Evolutionary conservation across 2,113 vertebrate genomes (phyloP).

Genomic region (Scatophagus argus): DNA sequence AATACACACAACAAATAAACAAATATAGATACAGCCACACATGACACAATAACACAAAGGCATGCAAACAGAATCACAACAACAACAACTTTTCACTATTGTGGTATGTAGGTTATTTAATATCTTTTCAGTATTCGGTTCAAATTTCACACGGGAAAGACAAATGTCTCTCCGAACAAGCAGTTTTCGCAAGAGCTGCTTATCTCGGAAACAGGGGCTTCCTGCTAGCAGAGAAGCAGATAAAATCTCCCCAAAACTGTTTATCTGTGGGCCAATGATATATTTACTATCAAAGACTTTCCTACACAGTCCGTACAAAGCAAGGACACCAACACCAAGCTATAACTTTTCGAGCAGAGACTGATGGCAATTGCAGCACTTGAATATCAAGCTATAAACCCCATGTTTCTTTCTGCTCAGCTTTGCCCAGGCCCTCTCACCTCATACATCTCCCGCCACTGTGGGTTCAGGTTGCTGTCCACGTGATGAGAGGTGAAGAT

Average conservation of each 20-base stretch:
- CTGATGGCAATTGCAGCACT: slow-evolving; percentile 7
- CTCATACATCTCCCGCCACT: slow-evolving; percentile 95
- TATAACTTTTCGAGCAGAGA: slow-evolving; percentile 22
- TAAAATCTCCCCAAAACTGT: slow-evolving; percentile 42
- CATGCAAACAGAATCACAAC: slow-evolving; percentile 69
- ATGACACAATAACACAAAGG: slow-evolving; percentile 51
- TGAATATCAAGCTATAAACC: slow-evolving; percentile 5
- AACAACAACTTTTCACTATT: slow-evolving; percentile 24
- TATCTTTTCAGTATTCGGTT: slow-evolving; percentile 8
- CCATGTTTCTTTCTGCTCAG: neutral
- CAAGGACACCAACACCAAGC: slow-evolving; percentile 33
- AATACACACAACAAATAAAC: slow-evolving; percentile 67
- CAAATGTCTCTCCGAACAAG: slow-evolving; percentile 16
- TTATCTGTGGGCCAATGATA: slow-evolving; percentile 10
- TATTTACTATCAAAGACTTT: slow-evolving; percentile 10
- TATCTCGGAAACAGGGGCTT: slow-evolving; percentile 60
- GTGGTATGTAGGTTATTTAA: neutral
- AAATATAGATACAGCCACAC: slow-evolving; percentile 65
- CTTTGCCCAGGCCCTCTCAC: slow-evolving; percentile 80
- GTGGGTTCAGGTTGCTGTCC: slow-evolving; percentile 89
- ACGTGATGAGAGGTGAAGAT: slow-evolving; percentile 90
- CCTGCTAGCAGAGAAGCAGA: slow-evolving; percentile 53
- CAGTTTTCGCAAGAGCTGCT: slow-evolving; percentile 35
- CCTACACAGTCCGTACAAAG: neutral
- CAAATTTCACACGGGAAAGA: neutral